Evolutionary conservation across 35 echinoderm and acorn worm genomes (phyloP).

Genomic region (Eucidaris tribuloides): DNA sequence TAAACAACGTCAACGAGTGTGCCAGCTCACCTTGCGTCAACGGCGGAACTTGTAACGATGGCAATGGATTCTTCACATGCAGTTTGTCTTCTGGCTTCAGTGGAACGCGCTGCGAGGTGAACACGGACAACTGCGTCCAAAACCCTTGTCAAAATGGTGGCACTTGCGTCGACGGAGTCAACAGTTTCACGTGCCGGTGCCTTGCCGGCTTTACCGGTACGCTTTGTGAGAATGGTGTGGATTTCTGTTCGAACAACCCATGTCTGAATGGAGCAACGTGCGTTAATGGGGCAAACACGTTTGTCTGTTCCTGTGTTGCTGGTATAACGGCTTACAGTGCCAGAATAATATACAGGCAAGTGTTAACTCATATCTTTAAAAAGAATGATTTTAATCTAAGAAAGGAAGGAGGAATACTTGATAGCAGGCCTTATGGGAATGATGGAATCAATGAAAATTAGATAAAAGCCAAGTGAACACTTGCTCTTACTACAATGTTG

Average conservation of each 20-base stretch:
- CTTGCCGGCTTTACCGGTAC: slow-evolving; percentile 31
- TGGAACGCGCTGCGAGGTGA: slow-evolving; percentile 39
- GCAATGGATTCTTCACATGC: slow-evolving; percentile 46
- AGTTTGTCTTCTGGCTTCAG: slow-evolving; percentile 6
- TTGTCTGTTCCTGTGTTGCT: slow-evolving; percentile 30
- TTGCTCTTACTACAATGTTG: no score
- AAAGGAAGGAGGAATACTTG: no score
- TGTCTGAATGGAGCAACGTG: slow-evolving; percentile 36
- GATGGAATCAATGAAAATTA: no score
- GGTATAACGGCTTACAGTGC: slow-evolving; percentile 57
- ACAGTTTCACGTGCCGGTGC: slow-evolving; percentile 45
- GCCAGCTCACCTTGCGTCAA: slow-evolving; percentile 53
- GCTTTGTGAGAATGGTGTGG: slow-evolving; percentile 20
- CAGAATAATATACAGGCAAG: slow-evolving; percentile 11
- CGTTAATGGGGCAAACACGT: not conserved
- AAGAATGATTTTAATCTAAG: no score
- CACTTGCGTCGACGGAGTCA: slow-evolving; percentile 46
- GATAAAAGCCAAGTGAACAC: no score
- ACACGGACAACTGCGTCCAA: slow-evolving; percentile 28
- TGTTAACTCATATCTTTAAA: not conserved
- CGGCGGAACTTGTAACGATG: slow-evolving; percentile 44
- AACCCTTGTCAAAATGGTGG: slow-evolving; percentile 66
- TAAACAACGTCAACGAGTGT: slow-evolving; percentile 32
- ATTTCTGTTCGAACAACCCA: slow-evolving; percentile 46
- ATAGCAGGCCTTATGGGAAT: no score